Conservation (phyloP, 2,888 invertebrate species). For the Euplagia quadripunctaria region DNA sequence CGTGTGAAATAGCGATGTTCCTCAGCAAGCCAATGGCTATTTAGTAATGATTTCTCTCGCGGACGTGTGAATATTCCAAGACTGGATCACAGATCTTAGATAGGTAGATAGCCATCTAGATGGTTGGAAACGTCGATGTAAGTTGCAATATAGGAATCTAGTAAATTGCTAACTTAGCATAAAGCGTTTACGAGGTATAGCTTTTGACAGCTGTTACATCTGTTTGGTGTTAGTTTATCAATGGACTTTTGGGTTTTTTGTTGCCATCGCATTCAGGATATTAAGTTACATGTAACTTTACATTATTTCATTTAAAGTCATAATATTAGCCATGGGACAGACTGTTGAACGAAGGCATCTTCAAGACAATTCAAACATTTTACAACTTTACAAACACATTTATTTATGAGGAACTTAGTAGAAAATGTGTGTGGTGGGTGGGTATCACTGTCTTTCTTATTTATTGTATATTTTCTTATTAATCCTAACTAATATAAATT, state of each 20-base stretch:
- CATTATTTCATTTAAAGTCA: neutral
- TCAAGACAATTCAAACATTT: neutral
- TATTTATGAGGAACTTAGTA: neutral
- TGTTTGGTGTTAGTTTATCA: neutral
- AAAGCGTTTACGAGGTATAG: neutral
- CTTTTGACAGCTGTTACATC: neutral
- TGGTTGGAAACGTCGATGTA: slow-evolving; percentile 2
- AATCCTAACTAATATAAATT: neutral
- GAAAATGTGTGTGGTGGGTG: neutral
- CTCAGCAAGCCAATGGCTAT: slow-evolving; percentile 36
- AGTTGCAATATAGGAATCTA: neutral
- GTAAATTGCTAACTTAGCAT: neutral
- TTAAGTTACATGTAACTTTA: neutral
- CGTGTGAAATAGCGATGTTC: slow-evolving; percentile 40
- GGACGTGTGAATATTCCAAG: slow-evolving; percentile 38
- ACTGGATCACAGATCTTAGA: slow-evolving; percentile 11
- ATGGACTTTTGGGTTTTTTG: neutral
- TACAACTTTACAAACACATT: neutral
- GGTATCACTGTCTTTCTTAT: neutral
- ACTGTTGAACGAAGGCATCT: too few relatives aligned
- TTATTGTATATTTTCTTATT: too few relatives aligned
- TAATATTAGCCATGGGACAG: neutral
- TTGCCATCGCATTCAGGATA: neutral
- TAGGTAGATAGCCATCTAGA: neutral
- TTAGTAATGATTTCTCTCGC: slow-evolving; percentile 32